Conservation (phyloP, 2,888 invertebrate genomes). For the Eubasilissa splendida region DNA sequence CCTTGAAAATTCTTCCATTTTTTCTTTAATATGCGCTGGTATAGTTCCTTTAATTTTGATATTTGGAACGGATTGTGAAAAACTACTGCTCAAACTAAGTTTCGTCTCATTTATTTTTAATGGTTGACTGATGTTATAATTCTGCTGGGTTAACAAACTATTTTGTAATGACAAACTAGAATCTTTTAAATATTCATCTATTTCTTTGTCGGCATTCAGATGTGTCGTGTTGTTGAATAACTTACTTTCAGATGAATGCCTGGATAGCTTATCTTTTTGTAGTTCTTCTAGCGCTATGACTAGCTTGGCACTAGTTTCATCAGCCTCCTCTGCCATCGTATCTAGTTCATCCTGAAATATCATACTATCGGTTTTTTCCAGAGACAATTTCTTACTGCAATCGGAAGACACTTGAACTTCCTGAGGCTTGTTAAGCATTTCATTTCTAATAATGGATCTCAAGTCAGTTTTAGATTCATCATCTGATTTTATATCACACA, state of each 20-base stretch:
- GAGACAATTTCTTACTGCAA: slow-evolving; percentile 31
- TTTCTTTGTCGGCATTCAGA: neutral
- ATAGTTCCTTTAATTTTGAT: slow-evolving; percentile 44
- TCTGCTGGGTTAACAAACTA: neutral
- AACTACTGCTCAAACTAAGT: slow-evolving; percentile 16
- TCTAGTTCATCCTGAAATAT: slow-evolving; percentile 79
- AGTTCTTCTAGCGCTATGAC: slow-evolving; percentile 78
- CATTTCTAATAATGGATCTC: slow-evolving; percentile 5
- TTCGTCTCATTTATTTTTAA: slow-evolving; percentile 31
- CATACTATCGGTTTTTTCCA: slow-evolving; percentile 65
- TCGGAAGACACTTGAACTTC: slow-evolving; percentile 22
- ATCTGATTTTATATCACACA: neutral
- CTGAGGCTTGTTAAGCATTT: slow-evolving; percentile 31
- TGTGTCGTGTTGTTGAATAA: slow-evolving; percentile 18
- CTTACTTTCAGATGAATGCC: slow-evolving; percentile 60
- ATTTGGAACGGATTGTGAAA: slow-evolving; percentile 24
- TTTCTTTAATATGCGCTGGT: slow-evolving; percentile 46
- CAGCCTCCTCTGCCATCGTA: slow-evolving; percentile 82
- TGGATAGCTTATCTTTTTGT: slow-evolving; percentile 63
- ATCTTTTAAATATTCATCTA: slow-evolving; percentile 2
- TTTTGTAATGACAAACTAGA: slow-evolving; percentile 13
- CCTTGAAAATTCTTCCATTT: slow-evolving; percentile 48
- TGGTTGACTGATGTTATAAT: slow-evolving; percentile 11
- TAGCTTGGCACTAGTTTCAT: slow-evolving; percentile 81
- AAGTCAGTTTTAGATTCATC: slow-evolving; percentile 2